These are phyloP conservation scores for Galerucella pusilla DNA, from an alignment of 2,888 invertebrate species.

Conservation along the genomic window DNA sequence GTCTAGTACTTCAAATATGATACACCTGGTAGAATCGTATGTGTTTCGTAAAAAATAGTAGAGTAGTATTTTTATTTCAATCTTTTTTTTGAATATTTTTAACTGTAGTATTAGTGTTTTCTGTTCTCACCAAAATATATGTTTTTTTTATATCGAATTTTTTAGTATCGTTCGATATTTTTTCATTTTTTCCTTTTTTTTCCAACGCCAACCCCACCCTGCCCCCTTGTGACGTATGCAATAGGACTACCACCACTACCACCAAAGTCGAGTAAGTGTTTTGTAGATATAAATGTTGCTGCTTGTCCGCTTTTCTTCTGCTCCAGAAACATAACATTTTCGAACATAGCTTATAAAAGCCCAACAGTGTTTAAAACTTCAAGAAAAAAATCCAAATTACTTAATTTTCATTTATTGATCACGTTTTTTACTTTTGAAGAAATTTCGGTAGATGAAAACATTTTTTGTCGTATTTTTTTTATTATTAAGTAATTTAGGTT, in stretches of 20 bases:
- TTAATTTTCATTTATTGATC: too few species aligned
- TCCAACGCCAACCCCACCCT: constrained; percentile 50
- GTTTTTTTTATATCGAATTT: constrained; percentile 51
- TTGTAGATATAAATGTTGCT: constrained; percentile 41
- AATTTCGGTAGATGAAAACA: too few species aligned
- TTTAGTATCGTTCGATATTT: constrained; percentile 50
- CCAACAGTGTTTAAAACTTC: background rate
- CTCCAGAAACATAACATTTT: constrained; percentile 37
- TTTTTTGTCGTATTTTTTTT: too few species aligned
- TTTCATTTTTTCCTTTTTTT: constrained; percentile 58
- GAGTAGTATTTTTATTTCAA: constrained; percentile 23
- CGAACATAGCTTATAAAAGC: constrained; percentile 36
- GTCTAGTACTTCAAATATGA: constrained; percentile 41
- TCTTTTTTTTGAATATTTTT: constrained; percentile 9
- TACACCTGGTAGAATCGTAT: constrained; percentile 53
- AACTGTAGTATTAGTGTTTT: constrained; percentile 28
- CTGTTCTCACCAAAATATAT: constrained; percentile 32
- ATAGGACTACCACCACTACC: constrained; percentile 61
- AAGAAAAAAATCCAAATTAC: too few species aligned
- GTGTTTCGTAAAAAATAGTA: constrained; percentile 41
- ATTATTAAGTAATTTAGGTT: too few species aligned
- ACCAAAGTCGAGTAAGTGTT: constrained; percentile 64
- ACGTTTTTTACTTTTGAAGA: too few species aligned
- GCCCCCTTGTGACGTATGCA: constrained; percentile 55
- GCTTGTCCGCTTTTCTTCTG: constrained; percentile 43